These are phyloP conservation scores for Tamandua tetradactyla DNA, from an alignment of 2,797 vertebrate genomes.

Conservation along the genomic window DNA sequence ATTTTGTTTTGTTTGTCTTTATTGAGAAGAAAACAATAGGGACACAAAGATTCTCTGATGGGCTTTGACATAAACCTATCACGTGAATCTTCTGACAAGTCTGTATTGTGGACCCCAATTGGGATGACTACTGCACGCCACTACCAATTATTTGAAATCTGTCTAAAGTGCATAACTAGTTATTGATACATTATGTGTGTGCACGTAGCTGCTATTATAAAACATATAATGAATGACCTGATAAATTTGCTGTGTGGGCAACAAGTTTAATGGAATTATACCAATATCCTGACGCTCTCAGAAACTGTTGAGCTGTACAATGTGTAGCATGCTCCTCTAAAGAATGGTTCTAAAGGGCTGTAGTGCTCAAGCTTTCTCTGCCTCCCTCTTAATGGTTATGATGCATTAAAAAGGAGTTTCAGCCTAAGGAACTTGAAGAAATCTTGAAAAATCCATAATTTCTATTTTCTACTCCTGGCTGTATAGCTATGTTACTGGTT, in stretches of 20 bases:
- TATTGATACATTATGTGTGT: neutral
- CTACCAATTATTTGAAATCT: neutral
- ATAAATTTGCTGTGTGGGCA: no score
- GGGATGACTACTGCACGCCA: neutral
- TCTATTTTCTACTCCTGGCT: neutral
- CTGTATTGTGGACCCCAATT: neutral
- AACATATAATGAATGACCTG: no score
- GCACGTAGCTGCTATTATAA: neutral
- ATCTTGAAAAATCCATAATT: neutral
- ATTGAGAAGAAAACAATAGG: neutral
- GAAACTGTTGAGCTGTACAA: accelerated
- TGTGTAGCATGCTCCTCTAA: accelerated
- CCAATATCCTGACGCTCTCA: accelerated
- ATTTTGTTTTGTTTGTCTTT: neutral
- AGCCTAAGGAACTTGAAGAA: neutral
- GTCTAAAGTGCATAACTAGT: neutral
- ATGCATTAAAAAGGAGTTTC: neutral
- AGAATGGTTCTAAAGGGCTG: accelerated
- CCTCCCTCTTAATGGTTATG: neutral
- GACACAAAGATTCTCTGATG: neutral
- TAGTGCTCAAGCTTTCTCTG: neutral
- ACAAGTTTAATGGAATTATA: neutral
- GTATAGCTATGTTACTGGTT: no score
- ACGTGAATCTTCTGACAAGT: neutral
- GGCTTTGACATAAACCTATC: neutral